These are phyloP conservation scores for Tipula vernalis DNA, from an alignment of 2,888 invertebrate species.

Conservation along the genomic window DNA sequence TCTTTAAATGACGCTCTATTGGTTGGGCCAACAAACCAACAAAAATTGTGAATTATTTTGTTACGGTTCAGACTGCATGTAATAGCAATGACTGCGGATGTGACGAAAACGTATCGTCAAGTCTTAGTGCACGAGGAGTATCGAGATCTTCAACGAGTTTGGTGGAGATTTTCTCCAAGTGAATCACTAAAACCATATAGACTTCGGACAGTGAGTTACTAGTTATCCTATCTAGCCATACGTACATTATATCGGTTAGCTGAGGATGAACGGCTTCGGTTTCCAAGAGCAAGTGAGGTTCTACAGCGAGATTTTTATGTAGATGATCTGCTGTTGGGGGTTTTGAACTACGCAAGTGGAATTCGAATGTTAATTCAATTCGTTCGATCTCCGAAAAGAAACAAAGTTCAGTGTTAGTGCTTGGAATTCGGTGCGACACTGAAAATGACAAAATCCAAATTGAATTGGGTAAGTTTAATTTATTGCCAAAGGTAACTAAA, in stretches of 20 bases:
- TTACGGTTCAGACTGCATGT: too few species aligned
- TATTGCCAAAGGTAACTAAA: too few species aligned
- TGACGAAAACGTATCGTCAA: too few species aligned
- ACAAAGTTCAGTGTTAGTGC: neutral
- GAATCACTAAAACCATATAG: constrained; percentile 8
- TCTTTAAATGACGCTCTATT: neutral
- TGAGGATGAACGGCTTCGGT: constrained; percentile 18
- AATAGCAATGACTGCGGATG: too few species aligned
- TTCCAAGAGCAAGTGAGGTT: constrained; percentile 17
- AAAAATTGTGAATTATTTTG: too few species aligned
- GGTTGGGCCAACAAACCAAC: neutral
- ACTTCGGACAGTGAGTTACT: constrained; percentile 16
- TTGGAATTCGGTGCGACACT: neutral
- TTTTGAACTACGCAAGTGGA: too few species aligned
- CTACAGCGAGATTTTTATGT: constrained; percentile 19
- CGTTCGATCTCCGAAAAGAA: too few species aligned
- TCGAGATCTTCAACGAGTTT: constrained; percentile 13
- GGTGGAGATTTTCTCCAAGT: too few species aligned
- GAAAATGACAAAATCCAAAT: too few species aligned
- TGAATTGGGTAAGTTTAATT: too few species aligned
- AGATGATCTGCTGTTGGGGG: constrained; percentile 19
- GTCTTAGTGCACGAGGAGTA: too few species aligned
- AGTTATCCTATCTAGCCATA: constrained; percentile 15
- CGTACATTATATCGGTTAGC: constrained; percentile 15
- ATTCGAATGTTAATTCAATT: too few species aligned